Evolutionary conservation across 2,113 vertebrate genomes (phyloP).

Genomic region (Vulpes ferrilata): DNA sequence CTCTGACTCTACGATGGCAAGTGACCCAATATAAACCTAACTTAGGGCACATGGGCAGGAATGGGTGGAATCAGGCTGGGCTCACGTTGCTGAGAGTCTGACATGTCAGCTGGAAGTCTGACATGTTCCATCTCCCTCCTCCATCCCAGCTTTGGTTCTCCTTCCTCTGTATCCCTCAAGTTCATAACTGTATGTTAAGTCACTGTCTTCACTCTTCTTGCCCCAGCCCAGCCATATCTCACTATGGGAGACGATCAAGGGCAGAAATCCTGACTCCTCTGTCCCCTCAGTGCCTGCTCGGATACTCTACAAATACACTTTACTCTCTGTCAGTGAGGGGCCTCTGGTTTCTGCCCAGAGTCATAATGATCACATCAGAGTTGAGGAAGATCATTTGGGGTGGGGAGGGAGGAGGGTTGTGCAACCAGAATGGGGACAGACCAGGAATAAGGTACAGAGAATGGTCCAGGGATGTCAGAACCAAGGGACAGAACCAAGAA

Average conservation of each 20-base stretch:
- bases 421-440: background rate
- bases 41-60: fast-evolving
- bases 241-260: background rate
- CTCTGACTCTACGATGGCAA: fast-evolving
- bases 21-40: fast-evolving
- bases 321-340: background rate
- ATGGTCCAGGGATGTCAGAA: background rate
- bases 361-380: background rate
- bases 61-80: background rate
- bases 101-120: background rate
- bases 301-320: background rate
- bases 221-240: background rate
- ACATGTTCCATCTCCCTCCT: background rate
- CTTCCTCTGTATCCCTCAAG: background rate
- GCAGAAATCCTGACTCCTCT: background rate
- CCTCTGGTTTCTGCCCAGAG: background rate
- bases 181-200: too few species aligned
- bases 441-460: background rate
- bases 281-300: fast-evolving
- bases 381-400: background rate
- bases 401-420: background rate
- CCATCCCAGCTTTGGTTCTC: background rate
- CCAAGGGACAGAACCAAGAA: background rate
- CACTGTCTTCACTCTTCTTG: background rate
- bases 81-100: too few species aligned